Percentiles rank a stretch among this genome's conserved stretches.
phyloP scores from a whole-genome alignment of 2,113 vertebrate genomes.

The Baryphthengus martii region DNA sequence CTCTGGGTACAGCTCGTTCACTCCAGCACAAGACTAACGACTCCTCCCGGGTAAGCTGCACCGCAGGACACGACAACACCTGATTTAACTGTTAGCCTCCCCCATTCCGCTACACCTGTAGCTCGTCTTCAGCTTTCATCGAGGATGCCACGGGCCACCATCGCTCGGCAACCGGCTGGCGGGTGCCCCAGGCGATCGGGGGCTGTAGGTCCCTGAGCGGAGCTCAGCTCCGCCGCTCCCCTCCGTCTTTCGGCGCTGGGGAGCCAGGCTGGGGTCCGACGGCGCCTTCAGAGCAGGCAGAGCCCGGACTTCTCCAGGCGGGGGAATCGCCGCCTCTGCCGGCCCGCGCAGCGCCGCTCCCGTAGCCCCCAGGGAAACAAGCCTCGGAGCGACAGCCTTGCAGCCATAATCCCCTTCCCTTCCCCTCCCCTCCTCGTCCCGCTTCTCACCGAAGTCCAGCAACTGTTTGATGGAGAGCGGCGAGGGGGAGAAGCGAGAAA shows the following conservation, averaged over 20 bases:
- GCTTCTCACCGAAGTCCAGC: conserved; percentile 91
- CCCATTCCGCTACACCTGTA: fast-evolving
- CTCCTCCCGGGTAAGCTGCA: not conserved
- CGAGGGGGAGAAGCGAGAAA: conserved; percentile 91
- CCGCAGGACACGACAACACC: not conserved
- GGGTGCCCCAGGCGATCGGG: too few relatives aligned
- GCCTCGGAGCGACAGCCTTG: fast-evolving
- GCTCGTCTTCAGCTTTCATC: fast-evolving
- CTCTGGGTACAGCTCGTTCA: not conserved
- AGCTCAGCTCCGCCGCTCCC: not conserved
- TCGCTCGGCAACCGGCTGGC: not conserved
- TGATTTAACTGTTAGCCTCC: fast-evolving
- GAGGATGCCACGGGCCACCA: fast-evolving
- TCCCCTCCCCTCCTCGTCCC: not conserved
- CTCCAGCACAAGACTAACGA: not conserved
- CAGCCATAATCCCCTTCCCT: not conserved
- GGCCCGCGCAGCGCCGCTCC: not conserved
- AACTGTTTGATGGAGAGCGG: conserved; percentile 96
- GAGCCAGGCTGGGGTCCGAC: not conserved
- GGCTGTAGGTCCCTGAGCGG: too few relatives aligned
- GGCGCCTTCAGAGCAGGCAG: not conserved
- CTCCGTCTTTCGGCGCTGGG: not conserved
- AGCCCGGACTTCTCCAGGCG: not conserved
- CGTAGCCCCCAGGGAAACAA: not conserved
- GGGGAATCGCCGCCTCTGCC: not conserved